phyloP scores from a whole-genome alignment of 1,140 invertebrate genomes.

The Drosophila melanogaster region Release_6_plus_ISO1_MT NT_037436.4:17978501-17979000 shows the following conservation, averaged over 20 bases:
- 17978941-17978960: constrained; percentile 62
- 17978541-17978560: not conserved
- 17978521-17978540: constrained; percentile 4
- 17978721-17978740: no score
- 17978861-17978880: constrained; percentile 73
- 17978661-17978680: no score
- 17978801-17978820: constrained; percentile 48
- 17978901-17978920: constrained; percentile 12
- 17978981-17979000: constrained; percentile 54
- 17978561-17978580: no score
- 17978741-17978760: not conserved
- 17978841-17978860: constrained; percentile 70
- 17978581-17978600: no score
- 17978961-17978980: constrained; percentile 31
- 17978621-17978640: not conserved
- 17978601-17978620: no score
- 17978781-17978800: constrained; percentile 3
- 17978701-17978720: no score
- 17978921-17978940: constrained; percentile 29
- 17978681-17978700: no score
- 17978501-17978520: constrained; percentile 62
- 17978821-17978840: constrained; percentile 66
- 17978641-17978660: not conserved
- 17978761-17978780: not conserved
- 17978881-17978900: constrained; percentile 74